These are phyloP conservation scores for Todiramphus chloris DNA, from an alignment of 2,113 vertebrate genomes.

Conservation along the genomic window DNA sequence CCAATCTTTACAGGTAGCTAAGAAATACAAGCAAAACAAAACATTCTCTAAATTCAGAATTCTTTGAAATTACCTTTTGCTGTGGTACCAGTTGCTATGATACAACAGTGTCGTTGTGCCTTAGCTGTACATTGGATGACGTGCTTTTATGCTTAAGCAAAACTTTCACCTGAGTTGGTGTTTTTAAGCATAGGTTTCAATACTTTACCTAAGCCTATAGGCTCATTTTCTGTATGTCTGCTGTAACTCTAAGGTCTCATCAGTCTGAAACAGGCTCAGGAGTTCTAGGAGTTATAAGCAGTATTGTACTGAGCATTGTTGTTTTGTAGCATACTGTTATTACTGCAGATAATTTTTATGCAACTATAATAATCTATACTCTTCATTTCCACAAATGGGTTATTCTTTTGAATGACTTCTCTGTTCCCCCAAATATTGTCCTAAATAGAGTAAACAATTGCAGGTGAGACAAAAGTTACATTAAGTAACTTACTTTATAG, in stretches of 20 bases:
- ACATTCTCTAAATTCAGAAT: not conserved
- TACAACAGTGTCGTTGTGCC: not conserved
- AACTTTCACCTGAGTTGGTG: not conserved
- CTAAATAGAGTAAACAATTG: not conserved
- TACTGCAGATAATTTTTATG: not conserved
- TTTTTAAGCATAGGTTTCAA: not conserved
- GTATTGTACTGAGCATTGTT: not conserved
- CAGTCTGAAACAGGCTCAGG: not conserved
- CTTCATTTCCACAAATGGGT: not conserved
- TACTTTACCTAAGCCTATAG: not conserved
- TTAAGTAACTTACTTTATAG: not conserved
- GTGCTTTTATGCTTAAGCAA: not conserved
- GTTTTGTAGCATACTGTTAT: not conserved
- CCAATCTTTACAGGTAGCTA: slow-evolving; percentile 9
- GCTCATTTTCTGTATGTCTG: not conserved
- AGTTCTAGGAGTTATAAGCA: not conserved
- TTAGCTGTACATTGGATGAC: not conserved
- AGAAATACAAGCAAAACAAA: slow-evolving; percentile 15
- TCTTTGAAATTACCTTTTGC: not conserved
- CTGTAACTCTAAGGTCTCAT: not conserved
- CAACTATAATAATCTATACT: not conserved
- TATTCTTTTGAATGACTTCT: not conserved
- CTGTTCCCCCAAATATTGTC: not conserved
- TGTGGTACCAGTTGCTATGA: not conserved
- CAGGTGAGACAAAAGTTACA: not conserved